Evolutionary conservation across 2,888 invertebrate genomes (phyloP), one percentile per base, ranked within the genome.

Genomic region (Caradrina kadenii): DNA sequence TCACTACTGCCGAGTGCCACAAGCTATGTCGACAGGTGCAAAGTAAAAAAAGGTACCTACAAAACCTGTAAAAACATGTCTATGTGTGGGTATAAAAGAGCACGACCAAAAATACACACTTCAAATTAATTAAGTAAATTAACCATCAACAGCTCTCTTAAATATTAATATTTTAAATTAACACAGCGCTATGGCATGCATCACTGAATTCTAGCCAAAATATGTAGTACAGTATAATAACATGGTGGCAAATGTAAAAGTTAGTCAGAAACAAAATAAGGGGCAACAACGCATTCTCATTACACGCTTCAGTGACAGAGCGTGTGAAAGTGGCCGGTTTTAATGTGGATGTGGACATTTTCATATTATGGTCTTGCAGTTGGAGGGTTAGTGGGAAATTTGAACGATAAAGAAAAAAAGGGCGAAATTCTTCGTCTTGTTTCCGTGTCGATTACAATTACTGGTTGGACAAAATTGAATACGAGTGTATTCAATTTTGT

Each of bases 221-320:
- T 60, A 60, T 72, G 22, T 11, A 21, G 35, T 22, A 52, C 50
- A 45, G 45, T 26, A 26, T 48, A 48, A 45, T 62, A 42, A 39
- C 21, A 56, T 58, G 6, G 2, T 13, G 21, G 8, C 39, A n/a
- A 52, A 52, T 31, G 26, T 42, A 49, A 53, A 58, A 53, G 48
- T 74, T 74, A 22, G 52, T 58, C 55, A 21, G 31, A 56, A 62
- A 74, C 22, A 13, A 49, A 19, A 71, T 52, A n/a, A 22, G 6
- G 49, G 39, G 53, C 15, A 53, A 45, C 35, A 26, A 49, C 22
- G 45, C 22, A 56, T 45, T 45, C 21, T 72, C 70, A 55, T 63
- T 42, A 50, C 39, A 62, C 42, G 42, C 54, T 73, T 42, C 22
- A 15, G 35, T 45, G 21, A n/a, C 15, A 21, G 35, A 54, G 45